Evolutionary conservation across 2,797 vertebrate genomes (phyloP).

Genomic region (Podargus strigoides): DNA sequence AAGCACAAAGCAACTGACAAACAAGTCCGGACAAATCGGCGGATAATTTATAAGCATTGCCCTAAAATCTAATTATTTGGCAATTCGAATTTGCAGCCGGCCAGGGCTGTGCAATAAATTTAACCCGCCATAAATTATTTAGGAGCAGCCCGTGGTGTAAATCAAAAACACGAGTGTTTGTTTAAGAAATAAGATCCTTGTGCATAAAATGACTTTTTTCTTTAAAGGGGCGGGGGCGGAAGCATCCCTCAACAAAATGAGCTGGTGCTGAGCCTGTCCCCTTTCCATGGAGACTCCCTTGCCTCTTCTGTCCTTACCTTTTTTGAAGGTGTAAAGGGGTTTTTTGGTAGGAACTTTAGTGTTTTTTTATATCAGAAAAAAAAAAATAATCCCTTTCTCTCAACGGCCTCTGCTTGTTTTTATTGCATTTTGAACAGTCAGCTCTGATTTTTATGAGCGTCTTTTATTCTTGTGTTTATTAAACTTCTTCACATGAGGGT

Average conservation of each 20-base stretch:
- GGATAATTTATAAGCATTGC: constrained; percentile 98
- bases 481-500: constrained; percentile 35
- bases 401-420: constrained; percentile 27
- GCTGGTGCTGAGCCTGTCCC: constrained; percentile 14
- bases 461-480: constrained; percentile 65
- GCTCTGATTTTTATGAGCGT: constrained; percentile 56
- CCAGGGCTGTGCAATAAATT: constrained; percentile 94
- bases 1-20: constrained; percentile 93
- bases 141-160: constrained; percentile 89
- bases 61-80: constrained; percentile 99
- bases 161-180: constrained; percentile 85
- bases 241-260: constrained; percentile 11
- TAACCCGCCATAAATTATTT: constrained; percentile 98
- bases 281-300: background rate
- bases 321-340: background rate
- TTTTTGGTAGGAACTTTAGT: constrained; percentile 35
- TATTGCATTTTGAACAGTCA: constrained; percentile 54
- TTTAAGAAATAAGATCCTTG: constrained; percentile 83
- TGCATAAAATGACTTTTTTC: constrained; percentile 74
- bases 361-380: constrained; percentile 22
- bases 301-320: background rate
- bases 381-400: constrained; percentile 31
- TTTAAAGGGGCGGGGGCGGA: background rate
- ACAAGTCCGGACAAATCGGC: constrained; percentile 98
- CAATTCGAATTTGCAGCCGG: constrained; percentile 96